Conservation (phyloP, 2,797 vertebrate genomes). For the Microhierax caerulescens region DNA sequence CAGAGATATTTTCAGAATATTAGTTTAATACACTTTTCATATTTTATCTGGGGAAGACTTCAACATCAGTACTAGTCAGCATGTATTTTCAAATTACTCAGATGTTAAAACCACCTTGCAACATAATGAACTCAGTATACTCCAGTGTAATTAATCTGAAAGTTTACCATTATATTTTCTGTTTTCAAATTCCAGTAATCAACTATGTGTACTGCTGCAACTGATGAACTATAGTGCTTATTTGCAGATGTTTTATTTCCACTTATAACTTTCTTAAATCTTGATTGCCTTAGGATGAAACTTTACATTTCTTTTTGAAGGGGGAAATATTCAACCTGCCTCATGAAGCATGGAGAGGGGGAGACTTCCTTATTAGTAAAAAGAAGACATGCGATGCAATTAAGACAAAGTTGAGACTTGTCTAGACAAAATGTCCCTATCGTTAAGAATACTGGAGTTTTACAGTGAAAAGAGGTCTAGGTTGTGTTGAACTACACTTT, state of each 20-base stretch:
- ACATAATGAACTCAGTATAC: constrained; percentile 64
- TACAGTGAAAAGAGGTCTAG: neutral
- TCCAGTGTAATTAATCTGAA: constrained; percentile 61
- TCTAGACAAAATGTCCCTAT: neutral
- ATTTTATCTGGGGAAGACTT: constrained; percentile 1
- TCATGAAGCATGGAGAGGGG: neutral
- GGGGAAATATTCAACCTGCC: neutral
- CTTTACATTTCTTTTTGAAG: neutral
- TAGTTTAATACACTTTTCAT: constrained; percentile 25
- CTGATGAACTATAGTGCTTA: neutral
- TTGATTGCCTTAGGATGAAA: neutral
- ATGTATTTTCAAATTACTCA: constrained; percentile 10
- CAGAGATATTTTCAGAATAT: neutral
- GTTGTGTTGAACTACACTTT: neutral
- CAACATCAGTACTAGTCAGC: constrained; percentile 15
- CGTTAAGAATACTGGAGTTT: neutral
- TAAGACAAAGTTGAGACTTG: neutral
- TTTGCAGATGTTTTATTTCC: constrained; percentile 21
- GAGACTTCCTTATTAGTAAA: neutral
- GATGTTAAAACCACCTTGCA: constrained; percentile 53
- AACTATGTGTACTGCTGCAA: constrained; percentile 15
- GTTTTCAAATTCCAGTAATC: constrained; percentile 63
- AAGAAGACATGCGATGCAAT: neutral
- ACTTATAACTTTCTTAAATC: neutral
- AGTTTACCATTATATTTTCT: constrained; percentile 25